phyloP scores from a whole-genome alignment of 2,888 invertebrate species.

The Drosophila greeni region DNA sequence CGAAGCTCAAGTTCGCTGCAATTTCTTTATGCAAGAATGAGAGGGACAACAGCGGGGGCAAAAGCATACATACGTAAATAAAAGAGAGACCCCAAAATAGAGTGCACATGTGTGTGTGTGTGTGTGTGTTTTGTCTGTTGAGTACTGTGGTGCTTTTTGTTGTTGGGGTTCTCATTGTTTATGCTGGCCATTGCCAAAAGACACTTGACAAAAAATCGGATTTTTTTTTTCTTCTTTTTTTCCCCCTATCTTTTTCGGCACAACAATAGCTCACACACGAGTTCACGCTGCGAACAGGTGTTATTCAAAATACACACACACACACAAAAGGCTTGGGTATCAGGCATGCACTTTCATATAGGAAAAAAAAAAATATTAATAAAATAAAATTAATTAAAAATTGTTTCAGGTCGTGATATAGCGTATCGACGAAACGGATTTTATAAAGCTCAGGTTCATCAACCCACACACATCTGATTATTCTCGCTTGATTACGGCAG shows the following conservation, averaged over 20 bases:
- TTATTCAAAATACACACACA: slow-evolving; percentile 44
- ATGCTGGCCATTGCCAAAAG: slow-evolving; percentile 67
- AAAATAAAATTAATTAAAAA: background rate
- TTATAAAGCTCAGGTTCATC: slow-evolving; percentile 26
- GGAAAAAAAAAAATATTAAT: background rate
- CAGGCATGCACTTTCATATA: slow-evolving; percentile 10
- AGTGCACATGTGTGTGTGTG: slow-evolving; percentile 10
- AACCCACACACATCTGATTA: slow-evolving; percentile 41
- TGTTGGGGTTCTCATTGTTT: slow-evolving; percentile 53
- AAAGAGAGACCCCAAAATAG: slow-evolving; percentile 24
- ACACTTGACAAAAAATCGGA: slow-evolving; percentile 64
- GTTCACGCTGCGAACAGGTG: slow-evolving; percentile 54
- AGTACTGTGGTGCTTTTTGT: slow-evolving; percentile 17
- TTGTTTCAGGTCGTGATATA: background rate
- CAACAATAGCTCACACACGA: slow-evolving; percentile 26
- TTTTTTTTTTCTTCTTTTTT: slow-evolving; percentile 5
- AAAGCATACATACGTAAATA: background rate
- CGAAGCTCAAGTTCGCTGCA: slow-evolving; percentile 19
- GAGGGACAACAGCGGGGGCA: slow-evolving; percentile 4
- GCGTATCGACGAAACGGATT: slow-evolving; percentile 9
- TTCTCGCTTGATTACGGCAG: slow-evolving; percentile 16
- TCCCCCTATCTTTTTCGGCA: slow-evolving; percentile 34
- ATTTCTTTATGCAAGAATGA: slow-evolving; percentile 45
- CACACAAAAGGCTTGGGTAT: slow-evolving; percentile 8
- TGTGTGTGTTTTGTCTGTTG: slow-evolving; percentile 6